Evolutionary conservation across 2,888 invertebrate species (phyloP).

Genomic region (Drosophila prostipennis): DNA sequence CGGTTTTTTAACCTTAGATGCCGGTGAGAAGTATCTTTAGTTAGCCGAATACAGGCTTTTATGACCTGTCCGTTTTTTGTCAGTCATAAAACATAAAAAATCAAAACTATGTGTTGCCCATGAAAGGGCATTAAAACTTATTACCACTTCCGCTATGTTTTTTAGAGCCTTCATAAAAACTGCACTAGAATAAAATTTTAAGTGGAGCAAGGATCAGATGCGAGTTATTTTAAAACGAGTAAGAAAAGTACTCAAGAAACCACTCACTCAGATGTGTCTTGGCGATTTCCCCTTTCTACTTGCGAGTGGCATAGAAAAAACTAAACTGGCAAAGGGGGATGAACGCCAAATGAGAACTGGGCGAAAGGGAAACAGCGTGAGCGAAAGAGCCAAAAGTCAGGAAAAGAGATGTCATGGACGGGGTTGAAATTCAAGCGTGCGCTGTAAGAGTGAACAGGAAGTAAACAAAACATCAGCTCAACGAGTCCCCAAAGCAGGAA

Average conservation of each 20-base stretch:
- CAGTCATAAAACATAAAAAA: conserved; percentile 53
- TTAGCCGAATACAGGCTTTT: conserved; percentile 49
- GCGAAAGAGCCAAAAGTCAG: conserved; percentile 69
- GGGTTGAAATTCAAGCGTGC: conserved; percentile 62
- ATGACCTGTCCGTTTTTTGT: conserved; percentile 57
- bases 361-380: conserved; percentile 19
- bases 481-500: conserved; percentile 13
- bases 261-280: conserved; percentile 53
- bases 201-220: conserved; percentile 21
- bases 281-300: conserved; percentile 68
- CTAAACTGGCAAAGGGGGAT: conserved; percentile 64
- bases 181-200: conserved; percentile 10
- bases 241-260: conserved; percentile 18
- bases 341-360: conserved; percentile 30
- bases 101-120: conserved; percentile 47
- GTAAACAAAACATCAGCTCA: conserved; percentile 45
- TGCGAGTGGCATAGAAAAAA: conserved; percentile 16
- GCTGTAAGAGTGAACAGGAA: conserved; percentile 72
- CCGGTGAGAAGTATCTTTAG: conserved; percentile 19
- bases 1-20: conserved; percentile 13
- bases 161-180: conserved; percentile 65
- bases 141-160: conserved; percentile 60
- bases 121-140: conserved; percentile 47
- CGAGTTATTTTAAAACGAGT: conserved; percentile 7
- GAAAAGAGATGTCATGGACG: conserved; percentile 39